Percentiles rank a stretch among this genome's conserved stretches.
Evolutionary conservation across 2,888 invertebrate species (phyloP).

Genomic region (Amiota minor): DNA sequence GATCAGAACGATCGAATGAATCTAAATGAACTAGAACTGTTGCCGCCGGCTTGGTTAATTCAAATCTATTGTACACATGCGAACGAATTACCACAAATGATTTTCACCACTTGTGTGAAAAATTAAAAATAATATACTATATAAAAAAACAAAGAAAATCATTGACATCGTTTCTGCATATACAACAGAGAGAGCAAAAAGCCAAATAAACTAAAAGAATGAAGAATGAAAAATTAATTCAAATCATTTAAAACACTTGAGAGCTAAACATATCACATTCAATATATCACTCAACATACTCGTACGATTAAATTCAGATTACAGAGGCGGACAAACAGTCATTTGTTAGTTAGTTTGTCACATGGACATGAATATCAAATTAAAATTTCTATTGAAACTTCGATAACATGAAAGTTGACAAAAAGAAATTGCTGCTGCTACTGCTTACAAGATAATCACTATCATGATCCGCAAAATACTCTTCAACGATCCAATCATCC

Average conservation of each 20-base stretch:
- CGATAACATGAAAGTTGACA: too few relatives aligned
- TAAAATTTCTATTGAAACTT: too few relatives aligned
- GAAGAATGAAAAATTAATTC: too few relatives aligned
- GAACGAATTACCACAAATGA: constrained; percentile 25
- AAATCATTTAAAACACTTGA: too few relatives aligned
- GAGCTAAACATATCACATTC: too few relatives aligned
- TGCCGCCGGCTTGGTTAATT: background rate
- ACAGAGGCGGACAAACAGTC: too few relatives aligned
- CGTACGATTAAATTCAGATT: too few relatives aligned
- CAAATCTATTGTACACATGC: background rate
- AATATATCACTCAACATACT: too few relatives aligned
- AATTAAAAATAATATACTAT: constrained; percentile 2
- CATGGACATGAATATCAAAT: too few relatives aligned
- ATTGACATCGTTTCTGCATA: constrained; percentile 13
- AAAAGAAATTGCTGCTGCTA: constrained; percentile 42
- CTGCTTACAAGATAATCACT: constrained; percentile 69
- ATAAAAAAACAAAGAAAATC: background rate
- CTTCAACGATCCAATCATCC: constrained; percentile 67
- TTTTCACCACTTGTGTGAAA: constrained; percentile 11
- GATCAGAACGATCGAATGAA: background rate
- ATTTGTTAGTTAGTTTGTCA: too few relatives aligned
- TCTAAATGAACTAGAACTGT: background rate
- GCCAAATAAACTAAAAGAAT: too few relatives aligned
- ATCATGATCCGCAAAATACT: constrained; percentile 70
- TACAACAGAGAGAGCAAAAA: background rate